phyloP scores from a whole-genome alignment of 2,113 vertebrate genomes.

The Etia nguti region DNA sequence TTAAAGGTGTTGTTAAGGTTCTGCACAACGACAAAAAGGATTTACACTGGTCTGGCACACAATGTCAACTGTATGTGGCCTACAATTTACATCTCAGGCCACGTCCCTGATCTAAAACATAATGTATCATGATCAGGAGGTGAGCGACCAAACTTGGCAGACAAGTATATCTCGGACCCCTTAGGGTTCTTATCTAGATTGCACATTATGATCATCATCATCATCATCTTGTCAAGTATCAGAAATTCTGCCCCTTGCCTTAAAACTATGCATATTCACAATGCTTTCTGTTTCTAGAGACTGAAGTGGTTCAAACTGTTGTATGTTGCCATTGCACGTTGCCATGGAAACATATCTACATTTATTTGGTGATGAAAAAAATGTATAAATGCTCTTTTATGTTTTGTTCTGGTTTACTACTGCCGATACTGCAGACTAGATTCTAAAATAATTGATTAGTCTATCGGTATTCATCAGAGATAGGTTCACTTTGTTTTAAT shows the following conservation, averaged over 20 bases:
- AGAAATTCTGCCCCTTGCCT: neutral
- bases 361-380: neutral
- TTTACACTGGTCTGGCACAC: neutral
- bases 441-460: neutral
- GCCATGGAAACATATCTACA: neutral
- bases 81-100: rapidly evolving
- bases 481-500: neutral
- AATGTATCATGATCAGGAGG: neutral
- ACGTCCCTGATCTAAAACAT: rapidly evolving
- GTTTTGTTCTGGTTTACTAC: neutral
- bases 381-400: rapidly evolving
- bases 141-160: neutral
- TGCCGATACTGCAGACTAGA: neutral
- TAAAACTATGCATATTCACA: neutral
- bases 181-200: neutral
- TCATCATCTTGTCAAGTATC: neutral
- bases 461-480: rapidly evolving
- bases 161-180: rapidly evolving
- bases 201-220: neutral
- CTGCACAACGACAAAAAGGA: neutral
- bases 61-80: neutral
- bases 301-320: neutral
- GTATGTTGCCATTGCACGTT: neutral
- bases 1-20: neutral
- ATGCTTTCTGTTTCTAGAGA: no score